Base-by-base conservation (phyloP, 2,113 vertebrate species). In the Bolborhynchus lineola region DNA sequence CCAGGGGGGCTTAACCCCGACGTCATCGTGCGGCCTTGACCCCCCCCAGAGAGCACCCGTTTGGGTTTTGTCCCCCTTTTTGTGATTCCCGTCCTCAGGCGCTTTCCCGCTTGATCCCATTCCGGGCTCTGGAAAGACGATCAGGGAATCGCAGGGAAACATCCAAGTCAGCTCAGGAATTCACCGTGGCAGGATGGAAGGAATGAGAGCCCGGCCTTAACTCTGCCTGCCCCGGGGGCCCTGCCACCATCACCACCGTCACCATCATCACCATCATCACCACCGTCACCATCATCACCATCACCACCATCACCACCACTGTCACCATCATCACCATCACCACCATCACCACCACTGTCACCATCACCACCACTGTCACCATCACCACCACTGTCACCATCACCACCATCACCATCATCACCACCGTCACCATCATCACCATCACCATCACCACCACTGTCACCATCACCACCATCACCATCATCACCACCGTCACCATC, bases 181-280 rank as follows among this genome's bases (percentile, higher is more conserved):
- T 77, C 57, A 65, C 39, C 37, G 50, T 39, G 71, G 63, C 72
- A n/a, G 65, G 79, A 85, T 81, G 87, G 80, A 93, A 93, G 91
- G 88, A 95, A 93, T 93, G 94, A 85, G 25, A 47, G 21, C 42
- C 49, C 31, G 35, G 21, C 67, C 60, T 91, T 91, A 91, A 91
- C 89, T 86, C 89, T 91, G 88, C 88, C 72, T 33, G 31, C 26
- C 88, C 64, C 79, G 12, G 72, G 41, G 25, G 23, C 64, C 19
- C 39, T 13, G n/a, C 39, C 88, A 63, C 25, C n/a, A 4, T 21
- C 79, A 47, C 20, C 64, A 8, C 0, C 39, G 1, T 5, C 83
- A 47, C 19, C 19, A 6, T 1, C 47, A 10, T 10, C 42, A 29
- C n/a, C 44, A 8, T 1, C 41, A 3, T 19, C 78, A 69, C 39